Conservation (phyloP, 2,888 invertebrate genomes). For the Encarsia formosa region DNA sequence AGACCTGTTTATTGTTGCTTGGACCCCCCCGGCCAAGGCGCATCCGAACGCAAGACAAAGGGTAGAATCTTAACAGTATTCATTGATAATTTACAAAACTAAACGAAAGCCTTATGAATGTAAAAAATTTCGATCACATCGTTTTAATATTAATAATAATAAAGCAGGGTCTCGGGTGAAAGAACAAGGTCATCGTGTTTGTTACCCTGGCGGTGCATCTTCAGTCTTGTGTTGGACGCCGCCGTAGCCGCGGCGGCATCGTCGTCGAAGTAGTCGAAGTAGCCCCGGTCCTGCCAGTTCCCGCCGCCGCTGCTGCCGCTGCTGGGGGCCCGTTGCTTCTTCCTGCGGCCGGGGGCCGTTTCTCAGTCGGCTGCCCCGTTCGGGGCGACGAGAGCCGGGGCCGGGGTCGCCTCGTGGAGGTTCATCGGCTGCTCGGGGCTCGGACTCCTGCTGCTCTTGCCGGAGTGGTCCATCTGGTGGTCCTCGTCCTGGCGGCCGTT, state of each 20-base stretch:
- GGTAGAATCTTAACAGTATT: too few species aligned
- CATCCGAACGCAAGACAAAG: too few species aligned
- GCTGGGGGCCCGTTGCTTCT: neutral
- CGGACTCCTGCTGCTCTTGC: slow-evolving; percentile 34
- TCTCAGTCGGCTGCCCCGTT: slow-evolving; percentile 73
- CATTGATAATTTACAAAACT: too few species aligned
- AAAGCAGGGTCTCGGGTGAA: slow-evolving; percentile 24
- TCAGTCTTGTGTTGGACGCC: slow-evolving; percentile 36
- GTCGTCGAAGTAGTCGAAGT: too few species aligned
- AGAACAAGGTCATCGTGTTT: slow-evolving; percentile 31
- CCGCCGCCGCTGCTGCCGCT: neutral
- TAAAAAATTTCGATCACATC: too few species aligned
- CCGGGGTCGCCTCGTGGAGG: slow-evolving; percentile 56
- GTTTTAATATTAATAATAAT: slow-evolving; percentile 22
- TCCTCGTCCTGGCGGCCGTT: slow-evolving; percentile 48
- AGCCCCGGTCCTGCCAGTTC: too few species aligned
- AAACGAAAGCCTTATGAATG: too few species aligned
- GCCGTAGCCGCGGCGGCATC: slow-evolving; percentile 3
- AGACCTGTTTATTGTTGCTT: too few species aligned
- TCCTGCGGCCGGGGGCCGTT: slow-evolving; percentile 7
- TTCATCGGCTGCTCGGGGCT: slow-evolving; percentile 41
- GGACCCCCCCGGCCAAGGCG: too few species aligned
- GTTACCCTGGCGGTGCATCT: slow-evolving; percentile 34
- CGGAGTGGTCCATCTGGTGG: neutral
- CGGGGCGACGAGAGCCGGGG: slow-evolving; percentile 55